Base-by-base conservation (phyloP, 2,888 invertebrate species). In the Sminthurinus aureus region DNA sequence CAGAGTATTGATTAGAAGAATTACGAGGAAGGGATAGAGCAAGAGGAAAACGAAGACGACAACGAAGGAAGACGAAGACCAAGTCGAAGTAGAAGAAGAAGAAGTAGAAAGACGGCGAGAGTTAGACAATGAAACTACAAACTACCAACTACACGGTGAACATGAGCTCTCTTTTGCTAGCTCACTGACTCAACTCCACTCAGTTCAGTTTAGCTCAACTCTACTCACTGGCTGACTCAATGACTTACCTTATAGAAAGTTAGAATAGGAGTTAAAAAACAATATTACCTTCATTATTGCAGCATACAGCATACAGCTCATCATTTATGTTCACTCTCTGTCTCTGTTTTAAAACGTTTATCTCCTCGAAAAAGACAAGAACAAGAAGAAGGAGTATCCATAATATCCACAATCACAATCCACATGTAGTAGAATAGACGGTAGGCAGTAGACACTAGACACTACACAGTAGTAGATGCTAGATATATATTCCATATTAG, bases 221-320 rank as follows among this genome's bases (percentile, higher is more conserved):
- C 38, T 4, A 38, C 38, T 38, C 38, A 38, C 38, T 38, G 38
- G 6, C 38, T 38, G 38, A 38, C 38, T 38, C 3, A 38, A 38
- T 58, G 58, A 18, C 58, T 58, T 52, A 52, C 52, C 52, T 13
- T 58, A 38, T 58, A 58, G 58, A 58, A 58, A 58, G 58, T 58
- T 58, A 20, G n/a, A 69, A 22, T 71, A 71, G 71, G 71, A 71
- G 71, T 71, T 71, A 71, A 71, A 77, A 77, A 77, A 77, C 76
- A 77, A 77, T 77, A 77, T 77, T 77, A 77, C 76, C 58, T 52
- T 77, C 76, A 77, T 77, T 77, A 77, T 58, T 71, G 24, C 26
- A 71, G 9, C 38, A 38, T 71, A 26, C 26, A 71, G 9, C 38
- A 38, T 71, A 26, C 24, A 71, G 71, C 71, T 71, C 71, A 13